A percentile compares a stretch with the other conserved stretches of the same genome.
Conservation (phyloP, 2,797 vertebrate genomes). For the Coregonus sp. region DNA sequence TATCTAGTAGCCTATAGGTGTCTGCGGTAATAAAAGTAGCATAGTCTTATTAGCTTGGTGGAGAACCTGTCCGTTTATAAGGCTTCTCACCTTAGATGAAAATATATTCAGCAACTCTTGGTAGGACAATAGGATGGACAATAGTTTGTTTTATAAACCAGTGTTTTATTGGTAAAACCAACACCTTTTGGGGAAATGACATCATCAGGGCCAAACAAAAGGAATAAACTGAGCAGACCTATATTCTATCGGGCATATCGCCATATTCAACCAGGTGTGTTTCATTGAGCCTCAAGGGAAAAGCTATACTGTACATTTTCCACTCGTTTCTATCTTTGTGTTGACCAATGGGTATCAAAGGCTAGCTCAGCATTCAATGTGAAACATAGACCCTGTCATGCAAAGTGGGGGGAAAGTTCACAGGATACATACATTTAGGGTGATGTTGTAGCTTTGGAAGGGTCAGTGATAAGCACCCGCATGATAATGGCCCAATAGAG, state of each 20-base stretch:
- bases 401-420: constrained; percentile 58
- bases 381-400: constrained; percentile 58
- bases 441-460: constrained; percentile 55
- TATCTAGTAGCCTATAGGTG: constrained; percentile 41
- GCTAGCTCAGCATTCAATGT: constrained; percentile 56
- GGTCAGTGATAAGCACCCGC: constrained; percentile 37
- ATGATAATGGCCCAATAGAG: constrained; percentile 56
- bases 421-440: constrained; percentile 61
- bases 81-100: constrained; percentile 21
- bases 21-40: constrained; percentile 36
- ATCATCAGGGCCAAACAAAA: background rate
- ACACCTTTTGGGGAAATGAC: background rate
- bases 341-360: constrained; percentile 43
- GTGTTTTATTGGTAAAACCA: background rate
- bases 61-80: constrained; percentile 35
- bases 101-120: background rate
- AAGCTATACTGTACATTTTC: constrained; percentile 53
- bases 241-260: too few species aligned
- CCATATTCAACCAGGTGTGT: constrained; percentile 16
- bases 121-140: background rate
- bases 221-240: background rate
- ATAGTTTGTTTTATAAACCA: background rate
- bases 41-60: constrained; percentile 5
- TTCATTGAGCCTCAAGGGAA: constrained; percentile 48
- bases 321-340: constrained; percentile 9